Evolutionary conservation across 2,888 invertebrate genomes (phyloP).

Genomic region (Fragum fragum): DNA sequence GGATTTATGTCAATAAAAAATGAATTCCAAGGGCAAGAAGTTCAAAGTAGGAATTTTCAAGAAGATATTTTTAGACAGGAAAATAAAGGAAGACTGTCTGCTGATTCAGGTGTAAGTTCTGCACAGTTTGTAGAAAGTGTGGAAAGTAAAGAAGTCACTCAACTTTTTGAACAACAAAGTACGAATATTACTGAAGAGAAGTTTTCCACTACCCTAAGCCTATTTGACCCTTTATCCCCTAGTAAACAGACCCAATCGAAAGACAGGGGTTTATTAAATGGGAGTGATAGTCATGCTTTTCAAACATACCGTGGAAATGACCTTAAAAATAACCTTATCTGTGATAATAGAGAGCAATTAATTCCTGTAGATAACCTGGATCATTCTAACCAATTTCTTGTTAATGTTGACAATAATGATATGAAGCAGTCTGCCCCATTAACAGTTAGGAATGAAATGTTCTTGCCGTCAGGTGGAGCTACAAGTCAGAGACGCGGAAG

Average conservation of each 20-base stretch:
- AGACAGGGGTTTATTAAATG: conserved; percentile 59
- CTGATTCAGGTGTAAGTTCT: conserved; percentile 61
- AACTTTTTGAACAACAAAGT: conserved; percentile 82
- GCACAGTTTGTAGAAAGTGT: conserved; percentile 60
- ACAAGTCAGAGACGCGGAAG: conserved; percentile 62
- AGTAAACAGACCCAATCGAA: conserved; percentile 28
- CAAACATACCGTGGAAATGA: conserved; percentile 27
- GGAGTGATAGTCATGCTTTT: conserved; percentile 49
- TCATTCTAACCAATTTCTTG: conserved; percentile 37
- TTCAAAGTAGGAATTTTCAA: conserved; percentile 17
- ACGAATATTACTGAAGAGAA: conserved; percentile 80
- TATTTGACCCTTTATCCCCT: conserved; percentile 78
- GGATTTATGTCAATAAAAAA: conserved; percentile 42
- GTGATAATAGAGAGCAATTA: conserved; percentile 29
- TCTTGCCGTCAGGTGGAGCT: conserved; percentile 24
- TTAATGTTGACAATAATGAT: conserved; percentile 19
- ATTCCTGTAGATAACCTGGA: conserved; percentile 23
- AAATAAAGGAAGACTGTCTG: conserved; percentile 41
- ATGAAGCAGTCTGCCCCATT: conserved; percentile 31
- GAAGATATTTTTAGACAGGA: conserved; percentile 39
- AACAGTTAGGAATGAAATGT: conserved; percentile 23
- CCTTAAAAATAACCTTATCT: conserved; percentile 19
- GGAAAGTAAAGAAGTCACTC: conserved; percentile 59
- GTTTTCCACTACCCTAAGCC: conserved; percentile 79
- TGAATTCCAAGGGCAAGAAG: conserved; percentile 32